Conservation (phyloP, 30 jellyfish, hydroid and myxozoan genomes). For the Aurelia aurita complex sp. Pacific region DNA sequence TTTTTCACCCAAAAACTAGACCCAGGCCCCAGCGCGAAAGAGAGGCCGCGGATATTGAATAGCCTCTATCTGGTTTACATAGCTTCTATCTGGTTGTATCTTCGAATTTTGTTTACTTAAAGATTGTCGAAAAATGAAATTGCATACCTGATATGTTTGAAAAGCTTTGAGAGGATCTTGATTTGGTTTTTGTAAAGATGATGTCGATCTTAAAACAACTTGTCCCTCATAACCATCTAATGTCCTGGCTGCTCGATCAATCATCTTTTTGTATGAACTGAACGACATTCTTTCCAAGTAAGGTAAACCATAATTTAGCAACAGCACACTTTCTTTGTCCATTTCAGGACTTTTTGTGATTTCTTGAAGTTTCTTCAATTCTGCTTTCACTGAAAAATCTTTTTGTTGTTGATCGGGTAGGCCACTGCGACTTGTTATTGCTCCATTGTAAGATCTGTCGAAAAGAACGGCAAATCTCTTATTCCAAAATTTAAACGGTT, state of each 20-base stretch:
- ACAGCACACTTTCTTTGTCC: constrained; percentile 88
- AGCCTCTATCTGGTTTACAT: no score
- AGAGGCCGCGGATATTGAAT: constrained; percentile 28
- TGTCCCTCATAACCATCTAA: constrained; percentile 80
- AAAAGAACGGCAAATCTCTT: no score
- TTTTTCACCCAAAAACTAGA: constrained; percentile 32
- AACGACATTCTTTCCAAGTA: constrained; percentile 70
- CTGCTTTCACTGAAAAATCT: constrained; percentile 64
- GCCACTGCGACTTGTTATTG: constrained; percentile 1
- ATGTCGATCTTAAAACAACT: constrained; percentile 88
- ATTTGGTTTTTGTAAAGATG: constrained; percentile 80
- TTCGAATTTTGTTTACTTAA: not conserved
- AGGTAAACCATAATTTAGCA: constrained; percentile 86
- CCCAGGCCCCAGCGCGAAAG: constrained; percentile 28
- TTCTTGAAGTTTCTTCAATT: constrained; percentile 66
- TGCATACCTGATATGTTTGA: constrained; percentile 80
- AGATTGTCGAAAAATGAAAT: not conserved
- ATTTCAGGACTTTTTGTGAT: constrained; percentile 58
- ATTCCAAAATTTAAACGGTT: no score
- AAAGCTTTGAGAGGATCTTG: constrained; percentile 65
- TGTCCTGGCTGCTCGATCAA: constrained; percentile 78
- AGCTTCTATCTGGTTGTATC: no score
- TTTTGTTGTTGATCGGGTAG: constrained; percentile 21
- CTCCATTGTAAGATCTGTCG: constrained; percentile 51
- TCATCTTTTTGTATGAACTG: constrained; percentile 75